Evolutionary conservation across 2,113 vertebrate species (phyloP).

Genomic region (Aphyosemion australe): DNA sequence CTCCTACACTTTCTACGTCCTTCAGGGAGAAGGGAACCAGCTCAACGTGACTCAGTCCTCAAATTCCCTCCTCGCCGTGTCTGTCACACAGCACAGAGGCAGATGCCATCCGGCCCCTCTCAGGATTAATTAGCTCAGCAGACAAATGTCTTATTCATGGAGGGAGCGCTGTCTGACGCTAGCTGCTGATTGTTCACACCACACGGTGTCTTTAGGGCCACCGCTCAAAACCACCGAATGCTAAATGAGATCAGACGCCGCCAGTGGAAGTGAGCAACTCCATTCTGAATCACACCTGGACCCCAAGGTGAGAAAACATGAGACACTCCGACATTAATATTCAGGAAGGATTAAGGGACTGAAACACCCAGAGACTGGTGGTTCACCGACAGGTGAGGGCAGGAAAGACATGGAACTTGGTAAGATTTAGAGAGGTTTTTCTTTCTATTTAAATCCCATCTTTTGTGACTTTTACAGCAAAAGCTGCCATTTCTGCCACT

Average conservation of each 20-base stretch:
- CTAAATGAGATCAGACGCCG: constrained; percentile 45
- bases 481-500: too few relatives aligned
- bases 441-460: neutral
- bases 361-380: neutral
- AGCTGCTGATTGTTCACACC: constrained; percentile 66
- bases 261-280: constrained; percentile 12
- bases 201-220: constrained; percentile 49
- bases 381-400: neutral
- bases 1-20: constrained; percentile 29
- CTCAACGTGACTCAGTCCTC: constrained; percentile 32
- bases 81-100: constrained; percentile 64
- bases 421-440: neutral
- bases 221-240: constrained; percentile 37
- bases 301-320: constrained; percentile 10
- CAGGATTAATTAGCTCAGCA: constrained; percentile 72
- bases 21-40: constrained; percentile 31
- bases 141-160: constrained; percentile 74
- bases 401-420: neutral
- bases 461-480: neutral
- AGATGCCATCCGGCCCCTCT: constrained; percentile 68
- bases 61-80: constrained; percentile 52
- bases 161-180: constrained; percentile 55
- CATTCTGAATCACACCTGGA: constrained; percentile 30
- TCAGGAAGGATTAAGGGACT: constrained; percentile 26
- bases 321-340: neutral